Percentiles rank a stretch among this genome's conserved stretches.
Evolutionary conservation across 64 coral and sea anemone genomes (phyloP).

Genomic region (Acropora tenuis): DNA sequence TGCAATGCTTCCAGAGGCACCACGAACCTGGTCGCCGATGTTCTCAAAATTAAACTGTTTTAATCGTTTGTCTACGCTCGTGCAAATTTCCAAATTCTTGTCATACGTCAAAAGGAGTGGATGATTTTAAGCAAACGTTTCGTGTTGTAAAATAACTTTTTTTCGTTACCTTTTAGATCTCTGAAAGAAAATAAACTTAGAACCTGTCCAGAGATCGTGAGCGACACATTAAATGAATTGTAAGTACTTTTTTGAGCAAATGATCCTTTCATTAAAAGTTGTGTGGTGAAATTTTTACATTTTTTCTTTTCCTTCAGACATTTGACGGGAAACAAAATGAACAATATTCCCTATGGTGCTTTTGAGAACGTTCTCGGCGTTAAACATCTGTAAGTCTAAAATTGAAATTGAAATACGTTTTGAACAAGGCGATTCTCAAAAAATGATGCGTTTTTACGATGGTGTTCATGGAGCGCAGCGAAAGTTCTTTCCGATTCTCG

Average conservation of each 20-base stretch:
- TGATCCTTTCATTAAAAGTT: too few species aligned
- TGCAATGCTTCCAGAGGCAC: not conserved
- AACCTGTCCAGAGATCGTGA: conserved; percentile 4
- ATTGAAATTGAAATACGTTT: not conserved
- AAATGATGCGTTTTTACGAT: too few species aligned
- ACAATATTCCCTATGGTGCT: not conserved
- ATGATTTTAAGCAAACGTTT: too few species aligned
- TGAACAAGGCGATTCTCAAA: too few species aligned
- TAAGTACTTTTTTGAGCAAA: not conserved
- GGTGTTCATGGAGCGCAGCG: too few species aligned
- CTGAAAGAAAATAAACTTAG: conserved; percentile 6
- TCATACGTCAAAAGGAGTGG: too few species aligned
- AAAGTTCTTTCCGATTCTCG: too few species aligned
- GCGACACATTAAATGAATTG: not conserved
- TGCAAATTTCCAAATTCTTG: too few species aligned
- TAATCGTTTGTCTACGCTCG: too few species aligned
- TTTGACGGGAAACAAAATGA: conserved; percentile 31
- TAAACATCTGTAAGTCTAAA: conserved; percentile 8
- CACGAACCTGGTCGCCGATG: not conserved
- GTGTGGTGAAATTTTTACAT: not conserved
- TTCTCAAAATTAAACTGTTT: too few species aligned
- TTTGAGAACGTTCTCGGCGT: not conserved
- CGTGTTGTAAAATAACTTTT: not conserved
- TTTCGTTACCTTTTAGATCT: not conserved
- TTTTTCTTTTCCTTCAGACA: conserved; percentile 1